Evolutionary conservation across 1,140 invertebrate species (phyloP), one percentile per base, ranked within the genome.

Genomic region (Bicyclus anynana): DNA sequence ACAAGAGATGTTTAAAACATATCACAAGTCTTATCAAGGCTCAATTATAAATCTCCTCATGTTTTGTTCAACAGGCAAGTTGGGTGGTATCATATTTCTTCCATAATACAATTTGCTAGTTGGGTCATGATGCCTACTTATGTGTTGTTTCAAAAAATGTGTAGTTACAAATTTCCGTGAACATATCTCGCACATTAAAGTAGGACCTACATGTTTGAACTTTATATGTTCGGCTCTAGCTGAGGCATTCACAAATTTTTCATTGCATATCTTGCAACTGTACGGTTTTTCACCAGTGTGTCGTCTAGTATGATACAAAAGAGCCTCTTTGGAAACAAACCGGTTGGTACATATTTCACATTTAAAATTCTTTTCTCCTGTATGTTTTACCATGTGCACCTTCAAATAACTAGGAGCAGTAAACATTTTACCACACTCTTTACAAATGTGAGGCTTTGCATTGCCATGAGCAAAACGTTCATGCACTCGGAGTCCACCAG

Each of bases 261-360:
- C 79, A 63, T 73, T 66, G 53, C 83, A 87, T 16, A 71, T 49
- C 42, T 77, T 77, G 50, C 83, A 84, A 47, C 62, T 77, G 48
- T 89, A 91, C 0, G 89, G 89, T 49, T 85, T 85, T 68, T 91
- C 90, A 3, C 89, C 87, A 5, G 86, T 89, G 49, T 90, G 90
- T 21, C 80, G 71, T 42, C 84, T 69, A n/a, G 82, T 81, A 51
- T 90, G 89, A 37, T 86, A 87, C 47, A 87, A 66, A 6, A 89
- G 63, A 10, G 87, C 81, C 37, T 84, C 80, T 65, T 84, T 84
- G 5, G 85, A 80, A 3, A 84, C 84, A 81, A 90, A 91, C 50
- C 62, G 74, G 27, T 71, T 73, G 0, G 59, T 63, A 63, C 89
- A 90, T 20, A 88, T 65, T 10, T 82, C 65, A 68, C 89, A 90